A percentile compares a stretch with the other conserved stretches of the same genome.
phyloP scores from a whole-genome alignment of 1,140 invertebrate genomes.

The Drosophila gunungcola region DNA sequence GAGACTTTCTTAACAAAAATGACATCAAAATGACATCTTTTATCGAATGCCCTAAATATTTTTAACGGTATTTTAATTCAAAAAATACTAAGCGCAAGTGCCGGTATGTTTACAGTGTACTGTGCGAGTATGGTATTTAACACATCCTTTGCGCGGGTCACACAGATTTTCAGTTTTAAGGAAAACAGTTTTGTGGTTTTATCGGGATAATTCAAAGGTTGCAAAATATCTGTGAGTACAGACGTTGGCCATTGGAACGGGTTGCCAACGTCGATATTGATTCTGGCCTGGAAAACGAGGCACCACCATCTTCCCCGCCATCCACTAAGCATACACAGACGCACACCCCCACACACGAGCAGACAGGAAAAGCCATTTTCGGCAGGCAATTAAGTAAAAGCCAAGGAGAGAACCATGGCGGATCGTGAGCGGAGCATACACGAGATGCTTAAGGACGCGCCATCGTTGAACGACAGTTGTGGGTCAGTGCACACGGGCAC shows the following conservation, averaged over 20 bases:
- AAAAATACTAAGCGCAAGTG: conserved; percentile 1
- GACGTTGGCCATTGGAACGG: conserved; percentile 1
- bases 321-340: neutral
- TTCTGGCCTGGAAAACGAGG: conserved; percentile 6
- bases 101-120: neutral
- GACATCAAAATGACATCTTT: too few species aligned
- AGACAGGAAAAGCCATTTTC: conserved; percentile 32
- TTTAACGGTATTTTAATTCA: too few species aligned
- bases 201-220: neutral
- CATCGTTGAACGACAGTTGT: conserved; percentile 91
- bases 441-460: conserved; percentile 94
- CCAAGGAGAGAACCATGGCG: conserved; percentile 45
- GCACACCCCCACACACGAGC: neutral
- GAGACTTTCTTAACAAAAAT: too few species aligned
- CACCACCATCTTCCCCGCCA: neutral
- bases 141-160: conserved; percentile 4
- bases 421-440: conserved; percentile 91
- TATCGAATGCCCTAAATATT: too few species aligned
- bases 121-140: neutral
- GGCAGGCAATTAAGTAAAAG: conserved; percentile 19
- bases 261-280: conserved; percentile 24
- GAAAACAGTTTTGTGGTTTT: conserved; percentile 22
- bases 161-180: conserved; percentile 35
- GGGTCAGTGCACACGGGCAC: conserved; percentile 91
- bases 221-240: neutral